Conservation (phyloP, 2,888 invertebrate genomes). For the Pedicia rivosa region DNA sequence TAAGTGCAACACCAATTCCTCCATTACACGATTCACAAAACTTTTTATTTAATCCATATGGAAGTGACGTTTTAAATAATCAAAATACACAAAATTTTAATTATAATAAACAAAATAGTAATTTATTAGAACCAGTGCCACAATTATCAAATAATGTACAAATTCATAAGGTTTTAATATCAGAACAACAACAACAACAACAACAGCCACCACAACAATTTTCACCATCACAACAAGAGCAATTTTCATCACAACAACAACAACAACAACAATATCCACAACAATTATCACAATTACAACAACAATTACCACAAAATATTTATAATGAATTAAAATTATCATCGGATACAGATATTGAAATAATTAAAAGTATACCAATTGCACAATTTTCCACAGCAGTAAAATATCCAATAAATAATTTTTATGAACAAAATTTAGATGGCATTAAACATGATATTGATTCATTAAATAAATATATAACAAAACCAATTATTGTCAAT, state of each 20-base stretch:
- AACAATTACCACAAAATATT: conserved; percentile 4
- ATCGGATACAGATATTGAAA: conserved; percentile 30
- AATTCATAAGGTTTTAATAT: not conserved
- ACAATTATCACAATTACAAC: conserved; percentile 3
- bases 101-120: too few relatives aligned
- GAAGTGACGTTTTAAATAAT: too few relatives aligned
- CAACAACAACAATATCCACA: conserved; percentile 6
- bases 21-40: conserved; percentile 45
- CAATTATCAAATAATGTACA: conserved; percentile 6
- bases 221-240: not conserved
- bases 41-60: conserved; percentile 16
- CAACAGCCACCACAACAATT: not conserved
- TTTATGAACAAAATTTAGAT: not conserved
- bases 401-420: too few relatives aligned
- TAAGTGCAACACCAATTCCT: conserved; percentile 42
- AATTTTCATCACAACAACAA: not conserved
- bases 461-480: not conserved
- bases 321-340: conserved; percentile 5
- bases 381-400: conserved; percentile 38
- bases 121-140: not conserved
- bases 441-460: conserved; percentile 1
- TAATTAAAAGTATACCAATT: conserved; percentile 47
- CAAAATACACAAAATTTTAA: too few relatives aligned
- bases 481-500: not conserved
- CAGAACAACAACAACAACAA: not conserved